Evolutionary conservation across 2,113 vertebrate species (phyloP).

Genomic region (Atherinomorus stipes): DNA sequence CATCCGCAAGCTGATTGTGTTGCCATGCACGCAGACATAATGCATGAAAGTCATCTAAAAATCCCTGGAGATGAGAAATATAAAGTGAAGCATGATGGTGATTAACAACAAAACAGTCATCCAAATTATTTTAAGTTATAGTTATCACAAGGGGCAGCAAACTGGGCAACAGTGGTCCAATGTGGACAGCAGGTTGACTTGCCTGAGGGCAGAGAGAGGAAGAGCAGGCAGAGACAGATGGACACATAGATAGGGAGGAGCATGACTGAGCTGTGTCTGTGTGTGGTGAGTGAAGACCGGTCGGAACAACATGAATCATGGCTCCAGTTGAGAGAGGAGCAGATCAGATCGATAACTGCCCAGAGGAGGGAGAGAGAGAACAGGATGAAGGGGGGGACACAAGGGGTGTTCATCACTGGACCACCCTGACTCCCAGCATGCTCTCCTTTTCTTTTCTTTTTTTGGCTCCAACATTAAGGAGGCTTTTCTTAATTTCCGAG

Average conservation of each 20-base stretch:
- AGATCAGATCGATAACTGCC: slow-evolving; percentile 83
- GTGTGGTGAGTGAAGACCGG: slow-evolving; percentile 75
- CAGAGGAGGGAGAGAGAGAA: slow-evolving; percentile 65
- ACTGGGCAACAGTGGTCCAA: slow-evolving; percentile 1
- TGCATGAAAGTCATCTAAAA: background rate
- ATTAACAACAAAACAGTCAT: background rate
- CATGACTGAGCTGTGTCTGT: slow-evolving; percentile 80
- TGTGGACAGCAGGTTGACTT: slow-evolving; percentile 66
- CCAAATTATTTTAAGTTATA: background rate
- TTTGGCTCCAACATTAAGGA: background rate
- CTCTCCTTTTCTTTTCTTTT: slow-evolving; percentile 36
- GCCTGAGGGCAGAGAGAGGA: slow-evolving; percentile 60
- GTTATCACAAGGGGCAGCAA: slow-evolving; percentile 12
- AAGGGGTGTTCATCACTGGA: slow-evolving; percentile 76
- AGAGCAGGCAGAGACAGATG: slow-evolving; percentile 77
- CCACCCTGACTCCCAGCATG: slow-evolving; percentile 64
- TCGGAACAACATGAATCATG: slow-evolving; percentile 84
- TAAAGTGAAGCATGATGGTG: background rate
- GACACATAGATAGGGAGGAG: slow-evolving; percentile 75
- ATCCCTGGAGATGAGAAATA: slow-evolving; percentile 10
- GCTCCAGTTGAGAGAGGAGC: slow-evolving; percentile 82
- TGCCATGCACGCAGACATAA: background rate
- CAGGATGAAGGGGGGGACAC: slow-evolving; percentile 70
- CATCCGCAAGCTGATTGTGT: background rate
- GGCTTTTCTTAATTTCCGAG: slow-evolving; percentile 18